Conservation (phyloP, 2,113 vertebrate species). For the Sebastes schlegelii region DNA sequence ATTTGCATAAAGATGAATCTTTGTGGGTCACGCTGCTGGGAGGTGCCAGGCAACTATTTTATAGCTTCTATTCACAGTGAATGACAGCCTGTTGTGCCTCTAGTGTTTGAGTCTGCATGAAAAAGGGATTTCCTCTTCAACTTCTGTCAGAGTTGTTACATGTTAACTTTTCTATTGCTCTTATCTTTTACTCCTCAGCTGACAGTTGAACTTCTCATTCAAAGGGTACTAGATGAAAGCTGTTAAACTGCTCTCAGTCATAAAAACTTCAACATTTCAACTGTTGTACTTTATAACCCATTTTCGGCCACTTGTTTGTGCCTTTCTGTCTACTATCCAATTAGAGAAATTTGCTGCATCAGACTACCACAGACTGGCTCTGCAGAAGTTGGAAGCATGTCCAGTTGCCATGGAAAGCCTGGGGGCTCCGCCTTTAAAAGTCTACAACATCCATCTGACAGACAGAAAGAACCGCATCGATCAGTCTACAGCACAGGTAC, state of each 20-base stretch:
- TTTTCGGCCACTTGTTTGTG: neutral
- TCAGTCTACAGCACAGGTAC: conserved; percentile 54
- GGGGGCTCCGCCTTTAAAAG: conserved; percentile 85
- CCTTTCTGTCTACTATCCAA: neutral
- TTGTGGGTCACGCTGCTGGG: too few relatives aligned
- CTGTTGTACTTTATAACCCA: neutral
- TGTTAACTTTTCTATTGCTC: neutral
- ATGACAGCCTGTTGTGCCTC: neutral
- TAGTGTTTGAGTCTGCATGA: neutral
- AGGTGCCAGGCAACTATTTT: too few relatives aligned
- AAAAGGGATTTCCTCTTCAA: neutral
- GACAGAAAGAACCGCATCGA: conserved; percentile 84
- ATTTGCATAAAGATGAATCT: too few relatives aligned
- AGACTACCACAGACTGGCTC: conserved; percentile 84
- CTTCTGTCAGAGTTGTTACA: neutral
- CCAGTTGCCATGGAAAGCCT: conserved; percentile 84
- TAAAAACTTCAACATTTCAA: neutral
- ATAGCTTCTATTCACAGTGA: neutral
- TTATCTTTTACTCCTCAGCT: too few relatives aligned
- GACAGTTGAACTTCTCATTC: neutral
- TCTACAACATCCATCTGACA: conserved; percentile 85
- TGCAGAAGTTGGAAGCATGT: conserved; percentile 82
- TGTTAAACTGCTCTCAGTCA: neutral
- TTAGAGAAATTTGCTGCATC: conserved; percentile 78
- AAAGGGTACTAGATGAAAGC: neutral